Evolutionary conservation across 2,113 vertebrate genomes (phyloP), one percentile per base, ranked within the genome.

Genomic region (Cisticola juncidis): DNA sequence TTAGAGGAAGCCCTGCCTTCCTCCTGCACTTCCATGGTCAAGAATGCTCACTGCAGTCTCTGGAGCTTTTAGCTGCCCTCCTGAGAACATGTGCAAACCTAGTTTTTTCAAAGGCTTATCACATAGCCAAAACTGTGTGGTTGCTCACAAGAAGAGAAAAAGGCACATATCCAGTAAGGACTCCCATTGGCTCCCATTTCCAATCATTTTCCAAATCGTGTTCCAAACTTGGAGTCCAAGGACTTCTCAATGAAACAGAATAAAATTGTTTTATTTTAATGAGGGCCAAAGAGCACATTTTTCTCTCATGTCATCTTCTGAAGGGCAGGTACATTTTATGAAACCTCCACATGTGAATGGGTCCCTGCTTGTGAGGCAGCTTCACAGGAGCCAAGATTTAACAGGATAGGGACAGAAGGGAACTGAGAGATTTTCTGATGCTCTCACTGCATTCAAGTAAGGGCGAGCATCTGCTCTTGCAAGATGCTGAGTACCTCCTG

Each of bases 241-340:
- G 50, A 93, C 86, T 95, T 93, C 90, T 88, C 88, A 96, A 35
- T 90, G 92, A 94, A 96, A 90, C 90, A 86, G 88, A 91, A 45
- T 93, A 92, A 94, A 56, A 77, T 80, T 81, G 70, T 80, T 94
- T 76, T 87, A 91, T 89, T 94, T 91, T 69, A 93, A 86, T 88
- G 90, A 92, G 76, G 71, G 85, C 81, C 87, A 93, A 94, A 93
- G 60, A 92, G 60, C 51, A 86, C 38, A 71, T 93, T 94, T 94
- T 92, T 90, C 90, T 95, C 45, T 70, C 61, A 76, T 77, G 66
- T 91, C 85, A 90, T 93, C 47, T 60, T 88, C 62, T 66, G 64
- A 92, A 93, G 47, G 47, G 51, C 87, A 95, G 93, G 88, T 94
- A 94, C 33, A 33, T 54, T 81, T 80, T 73, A 62, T 54, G 58